Base-by-base conservation (phyloP, 2,113 vertebrate genomes). In the Muntiacus muntjak region DNA sequence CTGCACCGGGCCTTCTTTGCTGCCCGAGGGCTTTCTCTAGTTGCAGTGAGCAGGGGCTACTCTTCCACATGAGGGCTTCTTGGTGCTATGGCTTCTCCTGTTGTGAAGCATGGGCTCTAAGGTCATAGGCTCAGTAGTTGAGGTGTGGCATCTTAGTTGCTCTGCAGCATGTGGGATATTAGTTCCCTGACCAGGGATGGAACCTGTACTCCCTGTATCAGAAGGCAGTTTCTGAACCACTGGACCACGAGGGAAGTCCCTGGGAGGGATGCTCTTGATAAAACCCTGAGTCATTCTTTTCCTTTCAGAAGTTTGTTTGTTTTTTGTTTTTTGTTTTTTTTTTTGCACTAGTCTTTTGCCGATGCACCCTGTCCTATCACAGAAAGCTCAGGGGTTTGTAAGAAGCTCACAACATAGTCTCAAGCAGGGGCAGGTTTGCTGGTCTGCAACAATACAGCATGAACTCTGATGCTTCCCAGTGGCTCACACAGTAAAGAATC, bases 251-350 rank as follows among this genome's bases (percentile, higher is more conserved):
- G n/a, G 17, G 64, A 71, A 71, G 17, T 71, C 64, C n/a, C 14
- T 26, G 1, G 7, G 16, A 45, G n/a, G 62, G 21, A 28, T 1
- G 36, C 6, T 3, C 1, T 8, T 1, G 45, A 26, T 3, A 2
- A 7, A 5, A 15, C 0, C 4, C 7, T 10, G 71, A 19, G n/a
- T 8, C 21, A 8, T 7, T 9, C 45, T 85, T 52, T 9, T 36
- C 43, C 30, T 82, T 62, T 57, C 60, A 50, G n/a, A 25, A 52
- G 1, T 8, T 2, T 43, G 25, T 28, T 67, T 45, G 6, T 45
- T 23, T 33, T 7, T 40, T 40, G 36, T 36, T 36, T 36, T 36
- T 36, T 36, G 36, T 40, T 40, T 1, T 26, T 16, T 50, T 28
- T 45, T 74, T 43, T 9, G 40, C 9, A 4, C 15, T 7, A 36